These are phyloP conservation scores for Corynorhinus townsendii DNA, from an alignment of 2,113 vertebrate genomes.

Conservation along the genomic window DNA sequence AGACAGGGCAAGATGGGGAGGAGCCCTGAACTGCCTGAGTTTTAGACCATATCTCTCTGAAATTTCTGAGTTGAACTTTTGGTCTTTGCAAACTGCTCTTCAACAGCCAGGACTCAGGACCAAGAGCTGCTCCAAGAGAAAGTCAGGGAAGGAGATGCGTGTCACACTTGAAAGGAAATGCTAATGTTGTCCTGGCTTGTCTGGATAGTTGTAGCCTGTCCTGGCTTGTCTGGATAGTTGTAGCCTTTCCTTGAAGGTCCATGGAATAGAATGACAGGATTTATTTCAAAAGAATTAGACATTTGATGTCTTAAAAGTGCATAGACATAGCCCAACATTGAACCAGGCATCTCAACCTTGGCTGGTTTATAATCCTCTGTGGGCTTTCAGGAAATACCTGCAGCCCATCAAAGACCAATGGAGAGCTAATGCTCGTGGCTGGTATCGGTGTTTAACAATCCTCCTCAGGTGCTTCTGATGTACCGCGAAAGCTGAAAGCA, in stretches of 20 bases:
- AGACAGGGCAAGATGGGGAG: background rate
- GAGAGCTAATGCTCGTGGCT: background rate
- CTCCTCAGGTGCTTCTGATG: background rate
- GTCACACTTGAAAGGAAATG: background rate
- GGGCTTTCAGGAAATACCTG: background rate
- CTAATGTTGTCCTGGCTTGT: background rate
- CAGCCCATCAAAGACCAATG: background rate
- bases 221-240: background rate
- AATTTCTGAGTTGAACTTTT: background rate
- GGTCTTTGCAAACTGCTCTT: background rate
- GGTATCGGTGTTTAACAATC: background rate
- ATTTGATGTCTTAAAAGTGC: background rate
- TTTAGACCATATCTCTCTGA: background rate
- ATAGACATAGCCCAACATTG: background rate
- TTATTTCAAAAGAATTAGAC: background rate
- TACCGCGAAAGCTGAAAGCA: background rate
- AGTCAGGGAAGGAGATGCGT: background rate
- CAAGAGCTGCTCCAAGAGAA: background rate
- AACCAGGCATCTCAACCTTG: background rate
- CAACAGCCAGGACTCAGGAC: background rate
- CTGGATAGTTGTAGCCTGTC: background rate
- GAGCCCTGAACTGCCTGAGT: background rate
- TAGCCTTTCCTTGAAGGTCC: background rate
- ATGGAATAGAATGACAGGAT: background rate
- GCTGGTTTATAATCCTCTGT: background rate